Conservation (phyloP, 2,888 invertebrate genomes). For the Tenthredo notha region DNA sequence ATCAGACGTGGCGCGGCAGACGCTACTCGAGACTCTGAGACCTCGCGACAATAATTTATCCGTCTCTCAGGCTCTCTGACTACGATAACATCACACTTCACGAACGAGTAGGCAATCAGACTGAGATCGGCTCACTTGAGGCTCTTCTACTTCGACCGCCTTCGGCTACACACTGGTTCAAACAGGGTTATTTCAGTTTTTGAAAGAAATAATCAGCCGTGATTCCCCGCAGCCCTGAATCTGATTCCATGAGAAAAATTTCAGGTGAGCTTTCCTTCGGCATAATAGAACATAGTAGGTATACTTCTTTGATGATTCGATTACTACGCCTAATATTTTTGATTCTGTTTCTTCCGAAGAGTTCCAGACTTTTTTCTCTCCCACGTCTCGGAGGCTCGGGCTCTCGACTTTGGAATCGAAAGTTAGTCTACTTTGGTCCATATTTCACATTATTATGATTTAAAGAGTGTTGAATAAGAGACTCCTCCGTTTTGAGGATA, state of each 20-base stretch:
- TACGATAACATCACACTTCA: conserved; percentile 67
- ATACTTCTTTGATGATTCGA: no score
- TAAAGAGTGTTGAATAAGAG: no score
- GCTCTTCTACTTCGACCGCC: neutral
- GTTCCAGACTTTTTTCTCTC: no score
- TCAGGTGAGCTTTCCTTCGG: neutral
- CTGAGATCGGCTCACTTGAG: conserved; percentile 42
- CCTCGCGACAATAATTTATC: conserved; percentile 63
- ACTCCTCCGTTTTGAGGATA: no score
- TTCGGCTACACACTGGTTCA: conserved; percentile 4
- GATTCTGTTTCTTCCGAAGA: neutral
- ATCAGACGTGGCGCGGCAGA: conserved; percentile 8
- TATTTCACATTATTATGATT: no score
- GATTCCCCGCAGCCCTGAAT: neutral
- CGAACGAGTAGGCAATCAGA: conserved; percentile 66
- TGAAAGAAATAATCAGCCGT: neutral
- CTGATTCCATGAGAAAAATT: neutral
- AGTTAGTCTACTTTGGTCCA: no score
- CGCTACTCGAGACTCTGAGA: conserved; percentile 41
- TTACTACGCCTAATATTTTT: neutral
- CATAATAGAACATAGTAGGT: neutral
- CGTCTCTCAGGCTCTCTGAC: conserved; percentile 57
- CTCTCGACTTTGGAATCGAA: no score
- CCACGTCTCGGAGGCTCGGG: no score
- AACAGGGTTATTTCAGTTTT: conserved; percentile 37